These are phyloP conservation scores for Cyprinodon diabolis DNA, from an alignment of 2,797 vertebrate genomes.

Conservation along the genomic window DNA sequence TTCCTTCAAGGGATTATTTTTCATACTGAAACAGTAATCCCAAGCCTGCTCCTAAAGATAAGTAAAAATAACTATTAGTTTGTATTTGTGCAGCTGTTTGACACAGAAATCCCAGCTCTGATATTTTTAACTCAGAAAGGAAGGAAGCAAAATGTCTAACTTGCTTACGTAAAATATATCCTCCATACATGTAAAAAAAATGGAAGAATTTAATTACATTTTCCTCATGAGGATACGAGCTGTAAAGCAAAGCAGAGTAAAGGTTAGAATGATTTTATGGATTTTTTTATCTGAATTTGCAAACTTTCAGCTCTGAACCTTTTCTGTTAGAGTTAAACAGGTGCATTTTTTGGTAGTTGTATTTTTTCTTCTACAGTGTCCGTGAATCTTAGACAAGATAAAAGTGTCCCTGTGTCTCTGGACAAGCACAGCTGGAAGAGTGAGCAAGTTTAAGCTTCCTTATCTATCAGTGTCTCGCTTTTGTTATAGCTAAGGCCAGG, in stretches of 20 bases:
- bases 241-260: background rate
- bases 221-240: background rate
- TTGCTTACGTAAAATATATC: background rate
- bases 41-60: background rate
- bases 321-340: slow-evolving; percentile 30
- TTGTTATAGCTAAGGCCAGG: slow-evolving; percentile 43
- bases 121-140: background rate
- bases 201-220: background rate
- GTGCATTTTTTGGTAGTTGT: slow-evolving; percentile 11
- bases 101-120: background rate
- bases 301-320: slow-evolving; percentile 1
- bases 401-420: slow-evolving; percentile 50
- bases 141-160: background rate
- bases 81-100: background rate
- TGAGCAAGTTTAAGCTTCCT: slow-evolving; percentile 41
- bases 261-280: background rate
- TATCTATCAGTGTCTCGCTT: slow-evolving; percentile 61
- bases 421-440: slow-evolving; percentile 51
- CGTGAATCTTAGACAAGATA: slow-evolving; percentile 56
- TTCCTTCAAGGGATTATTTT: background rate
- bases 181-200: background rate
- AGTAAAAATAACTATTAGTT: background rate
- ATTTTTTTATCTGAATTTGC: slow-evolving; percentile 2
- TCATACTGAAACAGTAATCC: background rate
- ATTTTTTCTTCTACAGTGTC: slow-evolving; percentile 34